These are phyloP conservation scores for Diarsia mendica DNA, from an alignment of 2,888 invertebrate species.

Conservation along the genomic window DNA sequence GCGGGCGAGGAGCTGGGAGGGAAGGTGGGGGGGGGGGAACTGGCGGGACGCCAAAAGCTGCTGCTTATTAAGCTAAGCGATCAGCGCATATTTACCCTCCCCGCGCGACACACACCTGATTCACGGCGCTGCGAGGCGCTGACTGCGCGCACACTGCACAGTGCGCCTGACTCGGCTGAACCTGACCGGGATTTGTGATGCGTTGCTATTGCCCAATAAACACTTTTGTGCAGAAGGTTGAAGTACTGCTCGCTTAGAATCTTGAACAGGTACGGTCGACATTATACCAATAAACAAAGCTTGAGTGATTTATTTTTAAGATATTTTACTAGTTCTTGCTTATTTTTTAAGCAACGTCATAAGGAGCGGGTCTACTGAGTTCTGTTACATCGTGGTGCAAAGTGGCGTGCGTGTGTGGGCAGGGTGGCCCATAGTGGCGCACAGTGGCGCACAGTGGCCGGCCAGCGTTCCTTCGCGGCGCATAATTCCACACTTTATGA, in stretches of 20 bases:
- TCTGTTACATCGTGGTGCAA: neutral
- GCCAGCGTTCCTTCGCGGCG: conserved; percentile 31
- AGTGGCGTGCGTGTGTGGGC: neutral
- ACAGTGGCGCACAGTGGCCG: neutral
- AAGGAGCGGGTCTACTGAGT: conserved; percentile 2
- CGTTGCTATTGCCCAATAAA: neutral
- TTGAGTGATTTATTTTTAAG: neutral
- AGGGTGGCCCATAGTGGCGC: neutral
- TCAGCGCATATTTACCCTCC: conserved; percentile 69
- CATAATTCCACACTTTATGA: conserved; percentile 63
- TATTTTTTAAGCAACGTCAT: neutral
- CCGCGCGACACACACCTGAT: conserved; percentile 44
- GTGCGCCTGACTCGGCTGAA: conserved; percentile 13
- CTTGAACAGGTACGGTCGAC: neutral
- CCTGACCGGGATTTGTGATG: conserved; percentile 29
- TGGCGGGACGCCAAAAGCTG: conserved; percentile 61
- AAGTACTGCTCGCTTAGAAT: neutral
- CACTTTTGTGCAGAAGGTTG: neutral
- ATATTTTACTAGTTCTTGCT: neutral
- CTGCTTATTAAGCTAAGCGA: conserved; percentile 79
- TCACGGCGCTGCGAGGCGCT: conserved; percentile 51
- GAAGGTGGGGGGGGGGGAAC: conserved; percentile 17
- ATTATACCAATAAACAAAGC: neutral
- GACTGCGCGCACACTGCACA: conserved; percentile 39
- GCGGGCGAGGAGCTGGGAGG: conserved; percentile 5